These are phyloP conservation scores for Rousettus madagascariensis DNA, from an alignment of 2,797 vertebrate genomes.

Conservation along the genomic window DNA sequence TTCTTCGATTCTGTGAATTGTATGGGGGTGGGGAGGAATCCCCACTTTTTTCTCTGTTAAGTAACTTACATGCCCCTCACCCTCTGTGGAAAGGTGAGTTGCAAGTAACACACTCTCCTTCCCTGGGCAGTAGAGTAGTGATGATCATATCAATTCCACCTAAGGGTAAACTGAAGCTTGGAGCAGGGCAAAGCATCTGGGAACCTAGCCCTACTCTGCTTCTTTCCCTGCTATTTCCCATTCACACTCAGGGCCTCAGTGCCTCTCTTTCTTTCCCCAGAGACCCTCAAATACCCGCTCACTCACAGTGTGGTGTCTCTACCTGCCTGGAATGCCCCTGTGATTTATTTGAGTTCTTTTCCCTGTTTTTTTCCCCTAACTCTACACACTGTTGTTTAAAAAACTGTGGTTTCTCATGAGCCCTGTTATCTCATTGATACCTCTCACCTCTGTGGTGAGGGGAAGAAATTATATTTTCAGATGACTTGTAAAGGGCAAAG, in stretches of 20 bases:
- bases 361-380: constrained; percentile 55
- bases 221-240: not conserved
- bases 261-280: not conserved
- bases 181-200: not conserved
- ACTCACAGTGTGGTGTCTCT: not conserved
- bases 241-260: not conserved
- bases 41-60: constrained; percentile 25
- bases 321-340: constrained; percentile 24
- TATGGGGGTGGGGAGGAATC: not conserved
- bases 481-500: constrained; percentile 81
- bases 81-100: not conserved
- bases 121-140: not conserved
- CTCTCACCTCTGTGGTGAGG: constrained; percentile 79
- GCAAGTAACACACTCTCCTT: not conserved
- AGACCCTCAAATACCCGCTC: constrained; percentile 18
- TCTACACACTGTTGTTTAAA: constrained; percentile 69
- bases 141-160: not conserved
- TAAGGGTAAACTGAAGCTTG: not conserved
- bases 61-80: not conserved
- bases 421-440: constrained; percentile 79
- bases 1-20: constrained; percentile 55
- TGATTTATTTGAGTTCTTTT: constrained; percentile 65
- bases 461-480: constrained; percentile 79
- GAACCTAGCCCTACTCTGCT: not conserved
- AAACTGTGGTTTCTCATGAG: constrained; percentile 77